Conservation (phyloP, 2,113 vertebrate species). For the Cyprinodon variegatus region DNA sequence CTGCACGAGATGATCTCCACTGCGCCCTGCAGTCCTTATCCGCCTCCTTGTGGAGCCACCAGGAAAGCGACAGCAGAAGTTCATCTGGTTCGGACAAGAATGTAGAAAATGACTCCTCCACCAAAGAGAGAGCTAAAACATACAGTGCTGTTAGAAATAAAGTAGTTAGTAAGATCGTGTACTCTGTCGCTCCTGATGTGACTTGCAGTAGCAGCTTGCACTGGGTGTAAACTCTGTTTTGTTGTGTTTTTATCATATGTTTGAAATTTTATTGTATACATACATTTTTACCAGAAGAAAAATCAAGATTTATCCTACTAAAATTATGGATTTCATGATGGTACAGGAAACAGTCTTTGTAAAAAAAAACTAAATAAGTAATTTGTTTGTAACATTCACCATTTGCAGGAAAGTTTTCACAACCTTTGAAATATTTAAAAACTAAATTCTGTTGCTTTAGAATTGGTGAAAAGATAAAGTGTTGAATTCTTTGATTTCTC, state of each 20-base stretch:
- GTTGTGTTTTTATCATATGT: constrained; percentile 1
- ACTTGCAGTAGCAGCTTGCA: constrained; percentile 61
- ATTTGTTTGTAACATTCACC: neutral
- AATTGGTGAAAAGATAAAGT: neutral
- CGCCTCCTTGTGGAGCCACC: constrained; percentile 45
- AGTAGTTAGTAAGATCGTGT: constrained; percentile 63
- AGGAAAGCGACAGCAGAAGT: constrained; percentile 20
- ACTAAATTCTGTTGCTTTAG: neutral
- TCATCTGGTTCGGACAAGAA: constrained; percentile 31
- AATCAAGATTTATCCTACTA: neutral
- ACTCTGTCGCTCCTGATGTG: constrained; percentile 48
- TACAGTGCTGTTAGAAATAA: constrained; percentile 38
- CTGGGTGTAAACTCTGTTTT: constrained; percentile 83
- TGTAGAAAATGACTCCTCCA: constrained; percentile 14
- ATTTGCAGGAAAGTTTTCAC: neutral
- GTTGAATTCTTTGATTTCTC: neutral
- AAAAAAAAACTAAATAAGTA: no score
- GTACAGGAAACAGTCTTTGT: neutral
- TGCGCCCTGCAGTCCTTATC: constrained; percentile 77
- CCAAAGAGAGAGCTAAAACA: constrained; percentile 21
- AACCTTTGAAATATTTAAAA: neutral
- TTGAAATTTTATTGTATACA: neutral
- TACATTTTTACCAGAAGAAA: neutral
- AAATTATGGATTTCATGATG: neutral
- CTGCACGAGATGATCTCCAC: constrained; percentile 75